Evolutionary conservation across 53 echinoderm and acorn worm species (phyloP), one percentile per base, ranked within the genome.

Genomic region (Pentamera pediparva): DNA sequence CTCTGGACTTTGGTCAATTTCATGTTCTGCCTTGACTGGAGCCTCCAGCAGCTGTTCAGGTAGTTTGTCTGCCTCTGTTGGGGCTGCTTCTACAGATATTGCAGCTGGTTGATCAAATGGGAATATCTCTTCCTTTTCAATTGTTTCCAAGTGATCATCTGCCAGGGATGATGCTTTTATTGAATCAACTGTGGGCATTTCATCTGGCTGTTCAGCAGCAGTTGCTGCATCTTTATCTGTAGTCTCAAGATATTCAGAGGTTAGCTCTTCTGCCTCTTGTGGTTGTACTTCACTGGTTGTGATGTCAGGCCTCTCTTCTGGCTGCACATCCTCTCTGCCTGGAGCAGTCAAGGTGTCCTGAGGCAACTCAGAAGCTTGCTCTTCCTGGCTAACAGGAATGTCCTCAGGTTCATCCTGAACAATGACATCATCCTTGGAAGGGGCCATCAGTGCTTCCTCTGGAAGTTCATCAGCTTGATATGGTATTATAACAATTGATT

Each of bases 341-440:
- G 37, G 19, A 5, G 20, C 34, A 22, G 63, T 35, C 15, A 62
- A 35, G 38, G 24, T 36, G 37, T 62, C 35, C 21, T 69, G 70
- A 2, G 83, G 77, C 18, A 83, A 62, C 19, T 76, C 29, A 36
- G 83, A 48, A 35, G 49, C 61, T 65, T 76, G 57, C 65, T 63
- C 43, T 75, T 48, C 36, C 45, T 76, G 53, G 37, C 59, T 37
- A 35, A 39, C 40, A 41, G 61, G 4, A 27, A 82, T 51, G 30
- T 82, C 77, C 65, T 87, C 89, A 63, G 54, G 76, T 24, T 64
- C 39, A 65, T 75, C 62, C 56, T 62, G 55, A 31, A 69, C 60
- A 30, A 69, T 24, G 26, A 39, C 47, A 43, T 83, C 80, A 58
- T 87, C 73, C 35, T 32, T 53, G 9, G 63, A 57, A 59, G 86